Base-by-base conservation (phyloP, 2,888 invertebrate genomes). In the Nesidiocoris tenuis region DNA sequence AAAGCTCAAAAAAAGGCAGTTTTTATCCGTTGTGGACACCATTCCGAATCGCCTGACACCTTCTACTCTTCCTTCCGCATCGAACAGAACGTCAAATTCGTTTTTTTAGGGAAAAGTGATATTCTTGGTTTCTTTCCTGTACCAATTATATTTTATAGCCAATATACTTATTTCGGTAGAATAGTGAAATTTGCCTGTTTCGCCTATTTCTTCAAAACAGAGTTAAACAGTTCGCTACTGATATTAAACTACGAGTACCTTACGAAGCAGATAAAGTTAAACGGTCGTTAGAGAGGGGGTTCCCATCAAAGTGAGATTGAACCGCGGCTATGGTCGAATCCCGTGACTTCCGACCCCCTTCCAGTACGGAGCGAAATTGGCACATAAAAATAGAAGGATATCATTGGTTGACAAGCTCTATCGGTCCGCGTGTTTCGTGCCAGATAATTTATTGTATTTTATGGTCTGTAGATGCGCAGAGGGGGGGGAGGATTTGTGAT, bases 381-480 rank as follows among this genome's bases (percentile, higher is more conserved):
- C 65, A 66, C 66, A 59, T 75, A 75, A 75, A 75, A 75, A 75
- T 75, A 75, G 74, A 74, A 75, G 56, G 66, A 75, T 75, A 66
- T 75, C 74, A 75, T 75, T 75, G 65, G 74, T 75, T 75, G 74
- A 75, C 66, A 39, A 67, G 76, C 74, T 39, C 55, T 68, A 61
- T 72, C 67, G 74, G 67, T 61, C 39, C 39, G 39, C 39, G 66
- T 61, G 74, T 74, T 75, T 75, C 77, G 77, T 77, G 77, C 74
- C 61, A 71, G 75, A 64, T 77, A 77, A 77, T 77, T 77, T 77
- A 77, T 77, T 77, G 77, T 68, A 18, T 75, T 77, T 75, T 77
- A 77, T 77, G 75, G 76, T 68, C 76, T 57, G 21, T 39, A 39
- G 39, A 39, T 39, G 39, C 39, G 39, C 39, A 3, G 39, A 39